Percentiles rank a stretch among this genome's conserved stretches.
Conservation (phyloP, 1,140 invertebrate genomes). For the Pemphigus obesinymphae region DNA sequence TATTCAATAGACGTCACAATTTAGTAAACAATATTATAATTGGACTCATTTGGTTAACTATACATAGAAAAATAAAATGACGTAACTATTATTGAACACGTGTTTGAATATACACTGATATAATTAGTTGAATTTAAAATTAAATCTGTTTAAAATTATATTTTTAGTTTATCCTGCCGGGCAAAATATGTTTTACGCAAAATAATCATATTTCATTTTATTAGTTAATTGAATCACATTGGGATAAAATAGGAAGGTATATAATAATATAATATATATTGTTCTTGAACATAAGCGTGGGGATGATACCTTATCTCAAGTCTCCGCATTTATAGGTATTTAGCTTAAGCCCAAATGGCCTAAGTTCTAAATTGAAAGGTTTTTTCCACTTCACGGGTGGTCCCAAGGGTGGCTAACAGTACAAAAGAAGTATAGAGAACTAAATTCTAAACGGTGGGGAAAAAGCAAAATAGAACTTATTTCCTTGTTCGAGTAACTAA, state of each 20-base stretch:
- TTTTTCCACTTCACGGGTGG: neutral
- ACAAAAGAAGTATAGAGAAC: no score
- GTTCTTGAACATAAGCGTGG: neutral
- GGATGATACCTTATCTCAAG: conserved; percentile 4
- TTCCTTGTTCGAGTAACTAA: neutral
- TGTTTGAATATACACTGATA: neutral
- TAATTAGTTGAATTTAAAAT: neutral
- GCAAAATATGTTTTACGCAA: neutral
- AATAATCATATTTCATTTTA: neutral
- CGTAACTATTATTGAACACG: neutral
- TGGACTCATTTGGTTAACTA: neutral
- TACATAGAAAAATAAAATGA: neutral
- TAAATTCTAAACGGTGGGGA: no score
- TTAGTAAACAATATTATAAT: neutral
- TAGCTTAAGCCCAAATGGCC: neutral
- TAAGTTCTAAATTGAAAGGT: conserved; percentile 19
- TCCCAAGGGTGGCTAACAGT: conserved; percentile 4
- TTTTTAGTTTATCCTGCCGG: neutral
- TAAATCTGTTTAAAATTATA: neutral
- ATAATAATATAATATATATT: no score
- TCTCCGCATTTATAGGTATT: neutral
- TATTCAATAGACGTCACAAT: no score
- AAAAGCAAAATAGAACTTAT: conserved; percentile 18
- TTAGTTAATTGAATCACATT: conserved; percentile 2
- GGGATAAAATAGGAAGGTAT: no score